Evolutionary conservation across 2,888 invertebrate species (phyloP), one percentile per base, ranked within the genome.

Genomic region (Phragmatobia fuliginosa): DNA sequence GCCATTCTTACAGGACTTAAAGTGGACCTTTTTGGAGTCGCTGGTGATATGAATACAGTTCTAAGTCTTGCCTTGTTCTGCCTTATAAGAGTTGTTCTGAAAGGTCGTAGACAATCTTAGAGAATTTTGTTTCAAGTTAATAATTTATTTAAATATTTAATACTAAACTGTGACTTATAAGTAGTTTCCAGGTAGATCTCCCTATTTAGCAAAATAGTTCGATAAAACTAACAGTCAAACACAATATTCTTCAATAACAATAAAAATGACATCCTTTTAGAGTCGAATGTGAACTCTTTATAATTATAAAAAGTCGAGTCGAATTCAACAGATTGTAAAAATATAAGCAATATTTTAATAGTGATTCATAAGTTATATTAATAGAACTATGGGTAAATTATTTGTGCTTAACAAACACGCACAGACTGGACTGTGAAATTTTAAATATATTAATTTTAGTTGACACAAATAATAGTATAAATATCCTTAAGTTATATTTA

Each of bases 21-120:
- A 38, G 36, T 60, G 45, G 59, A 60, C 45, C 18, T 60, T 41
- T n/a, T 56, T 38, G 36, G 18, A 28, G 38, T 64, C 36, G n/a
- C 28, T 65, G 28, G 28, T 11, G 60, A 14, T 52, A 16, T 45
- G 31, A 45, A 41, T 11, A 52, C 49, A 31, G 31, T 11, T 31
- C 41, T 21, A 33, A 3, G 32, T 32, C 52, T 64, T 32, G 56
- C 56, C 56, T 56, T 25, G 11, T 56, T 56, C 56, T 56, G 56
- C 56, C 56, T 56, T 56, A 56, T 4, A 28, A 28, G 16, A 56
- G 16, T 16, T 14, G 4, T 4, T 56, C 4, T 3, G n/a, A 25
- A 14, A n/a, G 25, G 25, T 2, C 25, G 14, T 25, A 25, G 14
- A 52, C 11, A 25, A 52, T 25, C 52, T 52, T 11, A 52, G 52